These are phyloP conservation scores for Syngnathus scovelli DNA, from an alignment of 2,113 vertebrate genomes.

Conservation along the genomic window DNA sequence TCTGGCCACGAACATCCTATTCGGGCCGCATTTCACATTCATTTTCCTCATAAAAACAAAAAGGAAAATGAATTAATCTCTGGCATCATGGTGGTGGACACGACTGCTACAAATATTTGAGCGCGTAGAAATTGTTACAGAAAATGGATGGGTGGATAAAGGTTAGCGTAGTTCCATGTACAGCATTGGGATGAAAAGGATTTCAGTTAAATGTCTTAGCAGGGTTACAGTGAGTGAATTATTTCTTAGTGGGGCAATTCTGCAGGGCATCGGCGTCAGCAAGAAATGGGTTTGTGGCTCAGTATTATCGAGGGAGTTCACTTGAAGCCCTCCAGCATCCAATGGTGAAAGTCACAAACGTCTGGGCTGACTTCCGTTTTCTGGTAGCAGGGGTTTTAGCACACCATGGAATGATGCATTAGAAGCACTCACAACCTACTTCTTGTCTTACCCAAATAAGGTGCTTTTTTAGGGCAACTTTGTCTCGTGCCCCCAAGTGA, in stretches of 20 bases:
- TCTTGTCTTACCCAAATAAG: not conserved
- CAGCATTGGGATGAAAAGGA: too few species aligned
- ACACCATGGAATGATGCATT: too few species aligned
- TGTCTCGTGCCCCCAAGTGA: not conserved
- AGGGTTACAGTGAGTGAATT: slow-evolving; percentile 26
- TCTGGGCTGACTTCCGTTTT: not conserved
- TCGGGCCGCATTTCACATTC: not conserved
- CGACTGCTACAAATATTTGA: too few species aligned
- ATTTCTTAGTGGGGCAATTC: slow-evolving; percentile 53
- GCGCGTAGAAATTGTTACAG: too few species aligned
- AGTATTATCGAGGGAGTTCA: slow-evolving; percentile 38
- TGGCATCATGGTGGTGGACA: too few species aligned
- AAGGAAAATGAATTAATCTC: not conserved
- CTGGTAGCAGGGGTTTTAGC: not conserved
- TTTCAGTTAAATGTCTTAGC: too few species aligned
- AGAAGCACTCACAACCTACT: not conserved
- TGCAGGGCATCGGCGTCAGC: slow-evolving; percentile 45
- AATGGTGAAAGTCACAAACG: slow-evolving; percentile 12
- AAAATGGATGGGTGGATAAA: too few species aligned
- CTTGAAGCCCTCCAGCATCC: slow-evolving; percentile 34
- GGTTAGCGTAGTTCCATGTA: too few species aligned
- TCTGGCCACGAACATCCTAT: not conserved
- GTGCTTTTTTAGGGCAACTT: not conserved
- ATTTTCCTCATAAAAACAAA: not conserved
- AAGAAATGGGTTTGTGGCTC: slow-evolving; percentile 63